Evolutionary conservation across 2,888 invertebrate genomes (phyloP), one percentile per base, ranked within the genome.

Genomic region (Nebria salina): DNA sequence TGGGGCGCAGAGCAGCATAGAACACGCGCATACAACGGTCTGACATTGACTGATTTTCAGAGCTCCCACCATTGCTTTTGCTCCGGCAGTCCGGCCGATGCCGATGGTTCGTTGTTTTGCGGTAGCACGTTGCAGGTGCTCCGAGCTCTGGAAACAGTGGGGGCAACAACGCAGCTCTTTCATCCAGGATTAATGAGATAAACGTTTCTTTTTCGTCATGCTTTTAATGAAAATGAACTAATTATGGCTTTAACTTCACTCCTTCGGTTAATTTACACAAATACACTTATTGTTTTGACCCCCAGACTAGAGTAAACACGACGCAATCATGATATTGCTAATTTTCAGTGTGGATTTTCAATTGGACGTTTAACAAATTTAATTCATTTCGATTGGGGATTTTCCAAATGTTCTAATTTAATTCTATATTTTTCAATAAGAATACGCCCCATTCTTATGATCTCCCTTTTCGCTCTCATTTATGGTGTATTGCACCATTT

Each of bases 51-150:
- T 54, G 54, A 54, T 54, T 54, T 54, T 54, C 34, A 34, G 54
- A 54, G 54, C 54, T 54, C 54, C 54, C 54, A 54, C 54, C 54
- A 54, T 54, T 13, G 54, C 54, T 54, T 54, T 13, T 8, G 54
- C 54, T 54, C 54, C 54, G 54, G 54, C 54, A 54, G 54, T 54
- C 54, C 54, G 54, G 54, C 54, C 54, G 54, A 54, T 54, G 54
- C 54, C 54, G 54, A 54, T 54, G 54, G 11, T 34, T 34, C 34
- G 34, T 34, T 34, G 34, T 34, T 34, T 34, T 34, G 34, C 34
- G 34, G 34, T 34, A 34, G 34, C 34, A 34, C 54, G 54, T 11
- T 6, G 54, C 54, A 8, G 54, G 13, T 54, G 54, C 54, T 13
- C 8, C 54, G 54, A 4, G 5, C 34, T 54, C 54, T 34, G 34